These are phyloP conservation scores for Caenorhabditis sp. DNA, from an alignment of 2,888 invertebrate genomes.

Conservation along the genomic window DNA sequence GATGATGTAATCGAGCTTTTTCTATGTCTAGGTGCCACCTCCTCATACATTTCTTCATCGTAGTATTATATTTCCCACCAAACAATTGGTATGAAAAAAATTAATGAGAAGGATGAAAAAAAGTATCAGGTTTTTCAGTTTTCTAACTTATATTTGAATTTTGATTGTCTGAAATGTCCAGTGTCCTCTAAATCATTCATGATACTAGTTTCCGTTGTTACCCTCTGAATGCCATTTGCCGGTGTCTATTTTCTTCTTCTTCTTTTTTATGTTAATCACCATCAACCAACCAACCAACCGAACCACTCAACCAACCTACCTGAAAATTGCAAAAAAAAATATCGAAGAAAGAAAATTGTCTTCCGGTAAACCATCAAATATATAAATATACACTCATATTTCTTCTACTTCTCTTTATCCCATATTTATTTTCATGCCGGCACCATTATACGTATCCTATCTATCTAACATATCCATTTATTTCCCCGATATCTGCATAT, in stretches of 20 bases:
- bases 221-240: conserved; percentile 20
- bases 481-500: not conserved
- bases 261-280: not conserved
- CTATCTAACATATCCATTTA: not conserved
- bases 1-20: not conserved
- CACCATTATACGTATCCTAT: too few species aligned
- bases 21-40: not conserved
- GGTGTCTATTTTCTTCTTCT: conserved; percentile 18
- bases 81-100: too few species aligned
- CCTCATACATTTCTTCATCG: not conserved
- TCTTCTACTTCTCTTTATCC: not conserved
- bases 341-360: conserved; percentile 34
- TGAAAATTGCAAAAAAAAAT: not conserved
- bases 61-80: not conserved
- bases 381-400: not conserved
- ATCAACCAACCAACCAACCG: not conserved
- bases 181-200: conserved; percentile 35
- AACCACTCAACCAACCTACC: not conserved
- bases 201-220: conserved; percentile 48
- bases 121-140: too few species aligned
- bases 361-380: conserved; percentile 33
- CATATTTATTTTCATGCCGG: not conserved
- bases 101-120: too few species aligned
- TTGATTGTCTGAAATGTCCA: not conserved
- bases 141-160: not conserved